phyloP scores from a whole-genome alignment of 2,797 vertebrate species.

The Smutsia temminckii region DNA sequence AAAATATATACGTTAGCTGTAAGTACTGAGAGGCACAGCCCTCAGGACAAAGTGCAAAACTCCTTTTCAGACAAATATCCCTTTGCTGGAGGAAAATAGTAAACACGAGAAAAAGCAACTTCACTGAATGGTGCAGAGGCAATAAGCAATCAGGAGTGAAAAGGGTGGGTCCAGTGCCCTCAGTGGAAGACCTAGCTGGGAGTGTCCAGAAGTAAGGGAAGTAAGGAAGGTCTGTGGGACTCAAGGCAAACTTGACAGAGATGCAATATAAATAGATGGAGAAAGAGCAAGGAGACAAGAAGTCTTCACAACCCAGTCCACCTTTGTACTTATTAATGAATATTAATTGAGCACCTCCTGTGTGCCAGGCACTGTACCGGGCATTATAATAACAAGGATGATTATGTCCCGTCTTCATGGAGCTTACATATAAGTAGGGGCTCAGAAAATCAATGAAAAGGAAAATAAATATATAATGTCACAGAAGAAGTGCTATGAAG shows the following conservation, averaged over 20 bases:
- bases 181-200: background rate
- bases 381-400: background rate
- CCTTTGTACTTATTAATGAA: background rate
- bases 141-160: background rate
- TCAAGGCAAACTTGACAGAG: background rate
- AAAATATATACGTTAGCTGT: background rate
- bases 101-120: background rate
- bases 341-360: background rate
- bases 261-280: background rate
- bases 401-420: background rate
- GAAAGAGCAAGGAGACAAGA: background rate
- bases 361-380: background rate
- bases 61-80: background rate
- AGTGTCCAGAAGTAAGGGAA: background rate
- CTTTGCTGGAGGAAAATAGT: background rate
- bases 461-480: background rate
- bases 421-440: background rate
- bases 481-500: background rate
- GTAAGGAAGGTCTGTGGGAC: background rate
- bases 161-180: fast-evolving
- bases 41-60: background rate
- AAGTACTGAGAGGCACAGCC: background rate
- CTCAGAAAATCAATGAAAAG: background rate
- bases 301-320: background rate
- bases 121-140: background rate